phyloP scores from a whole-genome alignment of 2,113 vertebrate genomes.

The Donacobius atricapilla region DNA sequence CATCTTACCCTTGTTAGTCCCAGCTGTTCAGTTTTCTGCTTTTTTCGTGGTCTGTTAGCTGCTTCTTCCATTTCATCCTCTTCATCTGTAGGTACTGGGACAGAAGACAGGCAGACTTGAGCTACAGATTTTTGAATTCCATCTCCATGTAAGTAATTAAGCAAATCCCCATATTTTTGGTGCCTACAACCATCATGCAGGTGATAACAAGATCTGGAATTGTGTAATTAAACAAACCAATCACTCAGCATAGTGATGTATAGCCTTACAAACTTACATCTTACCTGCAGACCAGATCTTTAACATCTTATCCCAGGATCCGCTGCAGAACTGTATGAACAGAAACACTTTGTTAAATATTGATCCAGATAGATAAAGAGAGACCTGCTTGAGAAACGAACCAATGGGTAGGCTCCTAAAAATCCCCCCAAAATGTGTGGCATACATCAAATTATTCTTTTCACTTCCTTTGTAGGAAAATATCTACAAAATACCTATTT shows the following conservation, averaged over 20 bases:
- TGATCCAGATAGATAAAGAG: not conserved
- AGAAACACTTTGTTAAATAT: slow-evolving; percentile 10
- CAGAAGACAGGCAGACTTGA: not conserved
- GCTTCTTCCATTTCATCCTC: slow-evolving; percentile 87
- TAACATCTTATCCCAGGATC: slow-evolving; percentile 98
- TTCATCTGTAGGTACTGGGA: slow-evolving; percentile 88
- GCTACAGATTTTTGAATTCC: not conserved
- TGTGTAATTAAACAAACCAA: not conserved
- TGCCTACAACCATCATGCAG: not conserved
- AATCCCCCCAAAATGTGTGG: not conserved
- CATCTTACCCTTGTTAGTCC: slow-evolving; percentile 86
- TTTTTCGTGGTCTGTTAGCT: slow-evolving; percentile 88
- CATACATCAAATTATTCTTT: not conserved
- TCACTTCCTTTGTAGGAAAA: not conserved
- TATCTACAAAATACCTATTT: not conserved
- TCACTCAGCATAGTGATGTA: not conserved
- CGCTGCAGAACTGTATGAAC: slow-evolving; percentile 90
- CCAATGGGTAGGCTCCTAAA: not conserved
- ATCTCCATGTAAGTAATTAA: not conserved
- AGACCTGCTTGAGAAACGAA: not conserved
- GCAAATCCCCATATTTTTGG: not conserved
- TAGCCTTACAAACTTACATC: not conserved
- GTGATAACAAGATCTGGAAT: not conserved
- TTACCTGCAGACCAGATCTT: slow-evolving; percentile 98
- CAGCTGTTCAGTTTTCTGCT: slow-evolving; percentile 93